Conservation (phyloP, 2,797 vertebrate genomes). For the Acanthornis magna region DNA sequence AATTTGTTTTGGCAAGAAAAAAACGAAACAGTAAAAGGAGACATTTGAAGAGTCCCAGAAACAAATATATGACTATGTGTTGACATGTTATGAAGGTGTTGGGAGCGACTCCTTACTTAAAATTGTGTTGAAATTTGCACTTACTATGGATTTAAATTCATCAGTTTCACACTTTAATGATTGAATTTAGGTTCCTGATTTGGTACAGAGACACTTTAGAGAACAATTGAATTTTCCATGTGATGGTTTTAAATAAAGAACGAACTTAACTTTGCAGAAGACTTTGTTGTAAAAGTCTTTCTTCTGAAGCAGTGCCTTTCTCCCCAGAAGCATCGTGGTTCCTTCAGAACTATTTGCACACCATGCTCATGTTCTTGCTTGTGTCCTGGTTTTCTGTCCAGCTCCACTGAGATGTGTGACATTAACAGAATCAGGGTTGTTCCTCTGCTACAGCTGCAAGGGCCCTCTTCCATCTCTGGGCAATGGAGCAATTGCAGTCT, state of each 20-base stretch:
- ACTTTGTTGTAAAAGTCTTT: not conserved
- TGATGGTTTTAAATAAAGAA: conserved; percentile 18
- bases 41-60: conserved; percentile 67
- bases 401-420: not conserved
- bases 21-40: conserved; percentile 42
- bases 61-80: conserved; percentile 69
- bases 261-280: not conserved
- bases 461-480: not conserved
- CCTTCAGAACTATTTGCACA: not conserved
- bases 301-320: not conserved
- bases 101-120: conserved; percentile 60
- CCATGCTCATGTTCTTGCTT: accelerated
- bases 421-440: not conserved
- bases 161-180: conserved; percentile 61
- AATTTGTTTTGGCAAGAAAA: conserved; percentile 62
- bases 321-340: not conserved
- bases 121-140: conserved; percentile 67
- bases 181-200: conserved; percentile 46
- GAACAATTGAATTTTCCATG: conserved; percentile 58
- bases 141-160: conserved; percentile 63
- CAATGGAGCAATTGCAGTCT: not conserved
- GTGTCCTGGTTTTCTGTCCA: not conserved
- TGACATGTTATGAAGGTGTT: conserved; percentile 70
- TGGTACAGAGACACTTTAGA: not conserved
- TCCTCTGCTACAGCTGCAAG: not conserved